A percentile compares a stretch with the other conserved stretches of the same genome.
These are phyloP conservation scores for Drosophila kikkawai DNA, from an alignment of 1,140 invertebrate species.

Conservation along the genomic window DNA sequence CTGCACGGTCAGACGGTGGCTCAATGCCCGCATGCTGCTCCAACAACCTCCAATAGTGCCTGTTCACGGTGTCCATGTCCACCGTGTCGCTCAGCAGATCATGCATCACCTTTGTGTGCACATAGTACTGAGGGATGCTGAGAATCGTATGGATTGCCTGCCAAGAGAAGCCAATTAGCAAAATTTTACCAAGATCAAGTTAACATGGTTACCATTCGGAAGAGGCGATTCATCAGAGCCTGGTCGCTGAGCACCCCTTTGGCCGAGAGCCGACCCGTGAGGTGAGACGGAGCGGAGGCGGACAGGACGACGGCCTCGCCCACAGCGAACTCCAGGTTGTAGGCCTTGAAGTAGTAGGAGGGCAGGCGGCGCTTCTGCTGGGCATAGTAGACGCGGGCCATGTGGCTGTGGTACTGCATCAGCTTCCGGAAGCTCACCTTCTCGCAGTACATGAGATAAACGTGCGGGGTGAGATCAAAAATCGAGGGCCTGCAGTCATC, in stretches of 20 bases:
- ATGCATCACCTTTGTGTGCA: slow-evolving; percentile 80
- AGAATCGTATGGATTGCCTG: slow-evolving; percentile 79
- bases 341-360: slow-evolving; percentile 85
- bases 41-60: slow-evolving; percentile 87
- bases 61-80: slow-evolving; percentile 86
- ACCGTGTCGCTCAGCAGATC: slow-evolving; percentile 71
- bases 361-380: slow-evolving; percentile 89
- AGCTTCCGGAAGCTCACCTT: slow-evolving; percentile 78
- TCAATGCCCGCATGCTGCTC: slow-evolving; percentile 88
- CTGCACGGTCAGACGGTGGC: slow-evolving; percentile 86
- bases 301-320: slow-evolving; percentile 89
- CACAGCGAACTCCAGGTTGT: slow-evolving; percentile 89
- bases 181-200: too few relatives aligned
- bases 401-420: slow-evolving; percentile 89
- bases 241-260: slow-evolving; percentile 58
- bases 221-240: slow-evolving; percentile 85
- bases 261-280: slow-evolving; percentile 75
- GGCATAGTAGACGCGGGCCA: slow-evolving; percentile 91
- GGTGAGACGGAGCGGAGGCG: slow-evolving; percentile 87
- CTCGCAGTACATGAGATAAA: slow-evolving; percentile 79
- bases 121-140: slow-evolving; percentile 75
- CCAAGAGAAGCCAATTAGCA: background rate
- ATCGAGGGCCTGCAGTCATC: slow-evolving; percentile 75
- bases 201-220: slow-evolving; percentile 84
- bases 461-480: slow-evolving; percentile 73